Evolutionary conservation across 23 tunicate genomes (phyloP).

Genomic region (Diplosoma virens): DNA sequence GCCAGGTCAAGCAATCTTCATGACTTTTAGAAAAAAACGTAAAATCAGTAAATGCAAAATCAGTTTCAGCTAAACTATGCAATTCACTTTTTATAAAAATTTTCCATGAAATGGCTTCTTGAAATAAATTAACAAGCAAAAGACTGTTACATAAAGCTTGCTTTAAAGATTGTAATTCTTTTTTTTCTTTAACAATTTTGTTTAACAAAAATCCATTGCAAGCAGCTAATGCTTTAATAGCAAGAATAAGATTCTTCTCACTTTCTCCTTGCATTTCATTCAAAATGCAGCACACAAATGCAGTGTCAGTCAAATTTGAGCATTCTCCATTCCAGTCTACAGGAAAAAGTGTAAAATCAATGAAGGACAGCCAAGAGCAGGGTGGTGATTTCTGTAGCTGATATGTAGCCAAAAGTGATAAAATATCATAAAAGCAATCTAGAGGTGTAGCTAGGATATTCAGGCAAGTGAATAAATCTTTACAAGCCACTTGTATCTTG

Average conservation of each 20-base stretch:
- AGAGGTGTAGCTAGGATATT: constrained; percentile 23
- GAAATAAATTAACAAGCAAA: neutral
- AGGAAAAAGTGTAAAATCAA: constrained; percentile 33
- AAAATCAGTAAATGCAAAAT: neutral
- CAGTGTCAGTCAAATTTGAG: neutral
- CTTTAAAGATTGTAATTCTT: neutral
- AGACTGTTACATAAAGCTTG: neutral
- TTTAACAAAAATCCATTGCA: neutral
- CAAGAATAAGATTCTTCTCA: neutral
- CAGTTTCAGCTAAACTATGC: too few relatives aligned
- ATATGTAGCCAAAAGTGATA: neutral
- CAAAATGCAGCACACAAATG: neutral
- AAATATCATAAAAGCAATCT: neutral
- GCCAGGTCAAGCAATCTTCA: neutral
- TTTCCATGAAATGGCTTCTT: neutral
- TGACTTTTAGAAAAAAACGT: neutral
- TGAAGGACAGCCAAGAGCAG: constrained; percentile 20
- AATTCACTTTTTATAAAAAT: neutral
- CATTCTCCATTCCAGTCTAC: constrained; percentile 21
- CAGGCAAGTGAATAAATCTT: constrained; percentile 39
- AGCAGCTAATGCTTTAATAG: neutral
- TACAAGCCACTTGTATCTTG: constrained; percentile 35
- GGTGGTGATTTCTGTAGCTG: neutral
- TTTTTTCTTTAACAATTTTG: neutral
- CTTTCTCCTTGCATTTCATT: neutral